Base-by-base conservation (phyloP, 1,140 invertebrate genomes). In the Glossosoma conforme region DNA sequence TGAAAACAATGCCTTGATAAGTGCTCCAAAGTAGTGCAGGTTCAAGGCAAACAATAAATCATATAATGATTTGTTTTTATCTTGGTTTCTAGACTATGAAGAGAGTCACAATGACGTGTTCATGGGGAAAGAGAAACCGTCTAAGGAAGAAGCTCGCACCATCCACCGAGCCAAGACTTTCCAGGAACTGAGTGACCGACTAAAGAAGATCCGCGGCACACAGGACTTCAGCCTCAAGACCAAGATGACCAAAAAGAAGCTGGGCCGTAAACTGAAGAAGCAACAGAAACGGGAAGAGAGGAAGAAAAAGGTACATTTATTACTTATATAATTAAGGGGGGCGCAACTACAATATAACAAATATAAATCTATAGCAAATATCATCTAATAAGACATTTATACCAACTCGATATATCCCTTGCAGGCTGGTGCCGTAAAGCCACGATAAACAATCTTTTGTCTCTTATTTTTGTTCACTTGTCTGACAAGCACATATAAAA, bases 171-270 rank as follows among this genome's bases (percentile, higher is more conserved):
- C 57, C 10, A 51, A 52, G 40, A 59, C 40, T 30, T 55, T 56
- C 20, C 48, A 55, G 22, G 57, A 59, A 32, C 37, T 59, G 18
- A 46, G 50, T 19, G 46, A 55, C 11, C 41, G 43, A 15, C 43
- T 59, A 1, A 52, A 33, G 3, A 59, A 55, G 44, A 47, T 59
- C 5, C 30, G 52, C 36, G 45, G 49, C 14, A 53, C 36, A 3
- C 45, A 41, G n/a, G 57, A 59, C 40, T 59, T 42, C 36, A 56
- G 53, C 22, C 9, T 59, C 10, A 59, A 59, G 44, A 59, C 44
- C 44, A 59, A 59, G 35, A 22, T 59, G 6, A 49, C 56, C 53
- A 59, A 59, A 22, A 59, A 56, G 25, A 59, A 50, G 38, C 19
- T 59, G 13, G 21, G 48, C 10, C 52, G 43, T 9, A 28, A 46